phyloP scores from a whole-genome alignment of 2,113 vertebrate genomes.

The Dascyllus trimaculatus region DNA sequence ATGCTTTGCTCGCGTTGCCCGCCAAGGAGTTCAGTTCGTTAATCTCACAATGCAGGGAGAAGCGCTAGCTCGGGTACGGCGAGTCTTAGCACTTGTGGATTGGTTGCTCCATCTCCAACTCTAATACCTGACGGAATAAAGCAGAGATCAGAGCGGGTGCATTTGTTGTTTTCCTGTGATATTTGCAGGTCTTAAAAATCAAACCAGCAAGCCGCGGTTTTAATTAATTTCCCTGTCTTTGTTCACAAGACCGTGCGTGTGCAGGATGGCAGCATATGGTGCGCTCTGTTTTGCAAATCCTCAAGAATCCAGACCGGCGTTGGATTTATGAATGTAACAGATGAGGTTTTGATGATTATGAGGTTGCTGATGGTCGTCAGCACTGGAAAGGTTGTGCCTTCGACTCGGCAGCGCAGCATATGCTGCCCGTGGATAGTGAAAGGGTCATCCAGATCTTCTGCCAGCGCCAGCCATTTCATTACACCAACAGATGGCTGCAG shows the following conservation, averaged over 20 bases:
- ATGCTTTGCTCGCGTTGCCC: constrained; percentile 20
- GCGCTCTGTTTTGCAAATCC: constrained; percentile 75
- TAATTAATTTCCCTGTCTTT: constrained; percentile 74
- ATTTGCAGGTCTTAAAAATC: constrained; percentile 69
- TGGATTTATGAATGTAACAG: constrained; percentile 72
- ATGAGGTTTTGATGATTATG: constrained; percentile 78
- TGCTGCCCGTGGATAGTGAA: constrained; percentile 62
- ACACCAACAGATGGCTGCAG: constrained; percentile 77
- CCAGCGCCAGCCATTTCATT: constrained; percentile 70
- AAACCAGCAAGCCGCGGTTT: constrained; percentile 55
- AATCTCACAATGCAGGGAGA: constrained; percentile 52
- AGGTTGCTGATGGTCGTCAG: constrained; percentile 58
- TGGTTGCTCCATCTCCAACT: constrained; percentile 41
- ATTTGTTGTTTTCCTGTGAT: constrained; percentile 64
- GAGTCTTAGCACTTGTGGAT: constrained; percentile 52
- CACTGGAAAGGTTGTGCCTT: constrained; percentile 57
- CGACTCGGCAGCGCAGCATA: constrained; percentile 49
- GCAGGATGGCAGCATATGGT: constrained; percentile 77
- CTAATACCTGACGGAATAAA: constrained; percentile 49
- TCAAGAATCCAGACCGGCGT: constrained; percentile 64
- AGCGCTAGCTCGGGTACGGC: constrained; percentile 21
- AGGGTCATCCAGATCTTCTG: constrained; percentile 76
- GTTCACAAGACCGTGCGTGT: constrained; percentile 17
- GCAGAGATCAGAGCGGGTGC: constrained; percentile 43
- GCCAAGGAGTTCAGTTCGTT: constrained; percentile 42